A percentile compares a stretch with the other conserved stretches of the same genome.
Conservation (phyloP, 1,140 invertebrate genomes). For the Drosophila jambulina region DNA sequence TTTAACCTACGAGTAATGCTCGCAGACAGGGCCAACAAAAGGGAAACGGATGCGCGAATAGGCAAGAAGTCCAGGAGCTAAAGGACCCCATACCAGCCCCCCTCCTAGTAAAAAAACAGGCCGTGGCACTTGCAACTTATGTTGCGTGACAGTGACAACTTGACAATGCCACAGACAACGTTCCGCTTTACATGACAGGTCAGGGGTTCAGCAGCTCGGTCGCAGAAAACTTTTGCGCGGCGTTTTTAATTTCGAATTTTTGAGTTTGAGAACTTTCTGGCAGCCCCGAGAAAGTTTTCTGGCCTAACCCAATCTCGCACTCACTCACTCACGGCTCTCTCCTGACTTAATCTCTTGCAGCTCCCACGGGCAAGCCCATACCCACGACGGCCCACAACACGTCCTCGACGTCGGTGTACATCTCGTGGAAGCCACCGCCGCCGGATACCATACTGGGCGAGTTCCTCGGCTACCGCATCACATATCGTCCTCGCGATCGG, state of each 20-base stretch:
- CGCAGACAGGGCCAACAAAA: slow-evolving; percentile 37
- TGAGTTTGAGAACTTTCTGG: slow-evolving; percentile 60
- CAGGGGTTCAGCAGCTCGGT: slow-evolving; percentile 10
- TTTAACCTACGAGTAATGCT: slow-evolving; percentile 66
- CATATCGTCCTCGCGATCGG: slow-evolving; percentile 88
- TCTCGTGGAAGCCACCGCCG: slow-evolving; percentile 90
- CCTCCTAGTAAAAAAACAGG: slow-evolving; percentile 7
- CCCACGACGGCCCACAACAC: slow-evolving; percentile 90
- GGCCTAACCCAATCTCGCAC: slow-evolving; percentile 28
- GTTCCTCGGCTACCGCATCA: slow-evolving; percentile 91
- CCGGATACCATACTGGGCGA: slow-evolving; percentile 91
- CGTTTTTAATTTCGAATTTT: slow-evolving; percentile 82
- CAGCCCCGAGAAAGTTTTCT: slow-evolving; percentile 52
- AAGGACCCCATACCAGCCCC: neutral
- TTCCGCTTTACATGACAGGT: slow-evolving; percentile 57
- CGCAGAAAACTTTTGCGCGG: slow-evolving; percentile 60
- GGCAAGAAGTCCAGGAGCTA: slow-evolving; percentile 10
- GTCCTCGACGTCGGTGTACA: slow-evolving; percentile 89
- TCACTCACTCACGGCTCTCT: slow-evolving; percentile 10
- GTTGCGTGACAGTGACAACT: slow-evolving; percentile 84
- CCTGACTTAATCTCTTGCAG: slow-evolving; percentile 85
- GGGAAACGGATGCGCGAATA: slow-evolving; percentile 20
- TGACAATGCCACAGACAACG: slow-evolving; percentile 82
- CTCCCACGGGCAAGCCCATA: slow-evolving; percentile 90
- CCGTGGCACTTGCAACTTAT: slow-evolving; percentile 72